phyloP scores from a whole-genome alignment of 1,140 invertebrate species.

The Oryctes rhinoceros region DNA sequence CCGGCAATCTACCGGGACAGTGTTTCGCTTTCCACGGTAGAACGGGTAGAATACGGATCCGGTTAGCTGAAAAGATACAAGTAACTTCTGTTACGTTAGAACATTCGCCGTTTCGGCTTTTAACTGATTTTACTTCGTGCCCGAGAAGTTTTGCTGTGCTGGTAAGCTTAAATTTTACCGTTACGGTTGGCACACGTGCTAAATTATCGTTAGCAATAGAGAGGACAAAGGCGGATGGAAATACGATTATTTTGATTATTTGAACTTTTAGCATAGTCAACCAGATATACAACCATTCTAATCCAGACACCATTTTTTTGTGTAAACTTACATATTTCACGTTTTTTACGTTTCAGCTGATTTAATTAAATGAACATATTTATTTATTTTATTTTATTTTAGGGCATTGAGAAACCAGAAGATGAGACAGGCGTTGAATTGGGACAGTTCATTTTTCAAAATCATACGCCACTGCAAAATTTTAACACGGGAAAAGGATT shows the following conservation, averaged over 20 bases:
- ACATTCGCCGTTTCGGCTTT: constrained; percentile 31
- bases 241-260: no score
- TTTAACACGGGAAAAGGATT: constrained; percentile 44
- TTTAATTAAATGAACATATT: no score
- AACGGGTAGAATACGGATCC: constrained; percentile 39
- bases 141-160: constrained; percentile 45
- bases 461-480: constrained; percentile 48
- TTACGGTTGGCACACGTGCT: no score
- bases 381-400: background rate
- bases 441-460: constrained; percentile 47
- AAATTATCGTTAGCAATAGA: no score
- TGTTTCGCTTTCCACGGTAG: constrained; percentile 48
- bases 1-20: constrained; percentile 47
- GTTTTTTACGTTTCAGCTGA: no score
- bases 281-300: no score
- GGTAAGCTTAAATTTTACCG: constrained; percentile 32
- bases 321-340: no score
- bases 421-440: constrained; percentile 34
- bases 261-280: no score
- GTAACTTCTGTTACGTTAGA: constrained; percentile 44
- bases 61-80: constrained; percentile 39
- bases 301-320: no score
- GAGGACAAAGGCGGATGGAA: no score
- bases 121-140: constrained; percentile 41
- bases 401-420: constrained; percentile 23